Evolutionary conservation across 2,888 invertebrate species (phyloP), one percentile per base, ranked within the genome.

Genomic region (Archaeoteleia sp.): DNA sequence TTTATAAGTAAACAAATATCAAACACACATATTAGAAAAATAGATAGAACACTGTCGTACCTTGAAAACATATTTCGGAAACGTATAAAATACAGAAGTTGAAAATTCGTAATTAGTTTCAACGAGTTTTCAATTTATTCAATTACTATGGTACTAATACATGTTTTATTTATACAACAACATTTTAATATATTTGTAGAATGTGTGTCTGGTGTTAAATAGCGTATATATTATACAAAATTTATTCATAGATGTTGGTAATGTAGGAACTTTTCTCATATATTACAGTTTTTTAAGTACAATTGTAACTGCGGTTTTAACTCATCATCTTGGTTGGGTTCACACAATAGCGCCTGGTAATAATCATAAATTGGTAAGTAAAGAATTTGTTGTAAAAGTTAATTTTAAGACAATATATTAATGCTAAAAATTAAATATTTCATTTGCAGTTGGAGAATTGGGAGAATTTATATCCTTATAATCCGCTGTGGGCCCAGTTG

Each of bases 311-410:
- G 94, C 95, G 67, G 92, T 96, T 39, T 87, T 96, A 48, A 96
- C 96, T 0, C 91, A 96, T 85, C 96, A 96, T 82, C 89, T 96
- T 29, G 95, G 95, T 10, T 96, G 96, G 96, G 95, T 96, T 54
- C 90, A 93, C 20, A 94, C 95, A 0, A 92, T 95, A 9, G 70
- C 79, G 55, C 76, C 84, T 9, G 49, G 69, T 5, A 74, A 68
- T 6, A 77, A 82, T 58, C 75, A 78, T 37, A 74, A 77, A 67
- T 63, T 79, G 81, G 82, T 84, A 78, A 81, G 14, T 29, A 30
- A 10, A 30, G n/a, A n/a, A n/a, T n/a, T n/a, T n/a, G n/a, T n/a
- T n/a, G n/a, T 32, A n/a, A 2, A 42, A n/a, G 7, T 30, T 48
- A 15, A 9, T 10, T 37, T 46, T 20, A 9, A 8, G 43, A 27